Evolutionary conservation across 2,888 invertebrate species (phyloP).

Genomic region (Leucophenga maculata): DNA sequence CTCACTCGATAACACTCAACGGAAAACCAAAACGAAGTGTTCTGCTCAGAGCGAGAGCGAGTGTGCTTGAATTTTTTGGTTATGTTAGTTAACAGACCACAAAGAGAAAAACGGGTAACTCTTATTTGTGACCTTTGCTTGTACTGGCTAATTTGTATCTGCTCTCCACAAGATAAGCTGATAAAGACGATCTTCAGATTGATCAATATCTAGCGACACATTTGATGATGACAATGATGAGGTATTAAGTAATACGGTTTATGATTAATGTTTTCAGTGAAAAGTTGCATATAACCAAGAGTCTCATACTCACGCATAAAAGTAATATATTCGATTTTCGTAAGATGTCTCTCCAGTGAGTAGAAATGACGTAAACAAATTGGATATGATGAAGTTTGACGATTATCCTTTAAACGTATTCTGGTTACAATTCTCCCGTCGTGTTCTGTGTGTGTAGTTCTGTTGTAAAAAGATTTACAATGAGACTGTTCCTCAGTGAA

Average conservation of each 20-base stretch:
- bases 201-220: too few species aligned
- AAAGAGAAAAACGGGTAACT: too few species aligned
- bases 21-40: too few species aligned
- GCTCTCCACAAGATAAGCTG: too few species aligned
- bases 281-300: slow-evolving; percentile 25
- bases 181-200: too few species aligned
- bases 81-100: too few species aligned
- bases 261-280: background rate
- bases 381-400: background rate
- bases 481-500: background rate
- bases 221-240: slow-evolving; percentile 29
- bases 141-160: too few species aligned
- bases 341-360: background rate
- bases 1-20: too few species aligned
- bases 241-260: slow-evolving; percentile 11
- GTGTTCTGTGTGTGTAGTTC: background rate
- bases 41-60: too few species aligned
- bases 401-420: background rate
- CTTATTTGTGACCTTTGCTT: too few species aligned
- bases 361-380: slow-evolving; percentile 16
- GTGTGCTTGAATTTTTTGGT: too few species aligned
- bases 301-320: slow-evolving; percentile 33
- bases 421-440: slow-evolving; percentile 25
- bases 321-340: slow-evolving; percentile 12
- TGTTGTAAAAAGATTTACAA: background rate